Evolutionary conservation across 2,888 invertebrate species (phyloP).

Genomic region (Pandemis cinnamomeana): DNA sequence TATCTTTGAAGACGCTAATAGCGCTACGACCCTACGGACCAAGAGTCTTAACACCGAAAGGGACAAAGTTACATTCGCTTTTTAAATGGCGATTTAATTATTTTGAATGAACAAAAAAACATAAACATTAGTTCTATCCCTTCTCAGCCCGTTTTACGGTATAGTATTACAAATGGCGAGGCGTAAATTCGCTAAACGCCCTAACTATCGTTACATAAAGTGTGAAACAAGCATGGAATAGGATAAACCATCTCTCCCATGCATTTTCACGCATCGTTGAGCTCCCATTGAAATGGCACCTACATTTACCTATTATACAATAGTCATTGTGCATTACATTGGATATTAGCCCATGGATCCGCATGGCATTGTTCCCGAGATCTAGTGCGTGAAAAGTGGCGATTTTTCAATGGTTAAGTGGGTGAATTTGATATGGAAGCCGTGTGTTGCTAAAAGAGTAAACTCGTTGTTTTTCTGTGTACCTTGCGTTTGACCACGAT

Average conservation of each 20-base stretch:
- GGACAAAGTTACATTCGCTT: no score
- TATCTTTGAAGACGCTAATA: no score
- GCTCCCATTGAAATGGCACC: conserved; percentile 33
- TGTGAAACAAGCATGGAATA: conserved; percentile 27
- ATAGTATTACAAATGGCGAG: not conserved
- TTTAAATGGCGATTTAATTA: no score
- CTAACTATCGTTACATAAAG: conserved; percentile 4
- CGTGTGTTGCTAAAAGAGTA: conserved; percentile 6
- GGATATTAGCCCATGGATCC: conserved; percentile 8
- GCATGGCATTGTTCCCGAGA: conserved; percentile 27
- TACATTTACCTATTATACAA: conserved; percentile 33
- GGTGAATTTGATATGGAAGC: conserved; percentile 40
- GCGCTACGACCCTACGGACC: no score
- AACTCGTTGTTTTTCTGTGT: no score
- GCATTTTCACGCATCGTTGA: conserved; percentile 44
- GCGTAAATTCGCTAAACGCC: not conserved
- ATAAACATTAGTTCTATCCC: no score
- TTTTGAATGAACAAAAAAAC: no score
- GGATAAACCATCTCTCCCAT: conserved; percentile 43
- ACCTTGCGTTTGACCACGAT: no score
- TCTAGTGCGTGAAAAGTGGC: conserved; percentile 42
- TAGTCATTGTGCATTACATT: conserved; percentile 30
- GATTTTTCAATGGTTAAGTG: conserved; percentile 39
- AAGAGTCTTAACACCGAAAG: no score
- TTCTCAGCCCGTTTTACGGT: not conserved